Base-by-base conservation (phyloP, 2,888 invertebrate species). In the Tubulanus polymorphus region DNA sequence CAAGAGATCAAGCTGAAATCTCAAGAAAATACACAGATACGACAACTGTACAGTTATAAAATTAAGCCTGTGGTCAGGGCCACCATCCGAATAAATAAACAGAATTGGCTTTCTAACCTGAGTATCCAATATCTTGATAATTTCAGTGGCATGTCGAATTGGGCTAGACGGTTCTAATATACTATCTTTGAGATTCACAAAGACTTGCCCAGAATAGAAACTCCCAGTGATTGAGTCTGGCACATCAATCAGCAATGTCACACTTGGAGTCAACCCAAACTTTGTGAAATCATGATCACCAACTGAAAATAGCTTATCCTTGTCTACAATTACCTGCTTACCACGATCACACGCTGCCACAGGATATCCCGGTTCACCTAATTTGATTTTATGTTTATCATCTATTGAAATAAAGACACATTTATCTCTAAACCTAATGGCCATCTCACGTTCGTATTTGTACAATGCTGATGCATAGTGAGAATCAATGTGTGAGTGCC, bases 181-280 rank as follows among this genome's bases (percentile, higher is more conserved):
- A 15, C 54, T 53, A 25, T 62, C 58, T 37, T 60, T 61, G 25
- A 63, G 37, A 41, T 53, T 59, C 30, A 63, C 61, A 53, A 49
- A 57, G 6, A 63, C 58, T 29, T 55, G 56, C 12, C 61, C 61
- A 10, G 48, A 46, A 50, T 63, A 59, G 37, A 63, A 63, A n/a
- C 55, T 52, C 15, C 30, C 55, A 15, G 54, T 47, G 20, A 56
- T 47, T 35, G 29, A 29, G 10, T 60, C 59, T 37, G 61, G 61
- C 25, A 63, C 55, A 25, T 57, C 59, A 41, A 59, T 28, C 8
- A 54, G 15, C 26, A 60, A 29, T 2, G 52, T 46, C 3, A 62
- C 61, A 57, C 59, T 62, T 26, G 48, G 48, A 48, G 27, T 48
- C 3, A 26, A 23, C n/a, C 26, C 23, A n/a, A 37, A 32, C 12